phyloP scores from a whole-genome alignment of 2,888 invertebrate genomes.

The Parnassius glacialis region DNA sequence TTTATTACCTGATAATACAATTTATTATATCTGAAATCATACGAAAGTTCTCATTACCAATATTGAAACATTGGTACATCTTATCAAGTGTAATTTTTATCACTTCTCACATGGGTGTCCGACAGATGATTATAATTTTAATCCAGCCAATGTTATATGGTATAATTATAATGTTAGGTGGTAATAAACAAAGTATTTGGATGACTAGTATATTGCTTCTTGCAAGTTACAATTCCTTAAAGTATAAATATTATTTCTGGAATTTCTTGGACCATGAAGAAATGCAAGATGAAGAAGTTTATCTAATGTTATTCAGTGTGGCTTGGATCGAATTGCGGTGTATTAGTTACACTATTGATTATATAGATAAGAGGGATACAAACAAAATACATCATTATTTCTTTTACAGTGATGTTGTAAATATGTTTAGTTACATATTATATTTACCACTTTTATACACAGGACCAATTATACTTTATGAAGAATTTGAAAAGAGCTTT shows the following conservation, averaged over 20 bases:
- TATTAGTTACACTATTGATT: constrained; percentile 87
- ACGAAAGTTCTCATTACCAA: constrained; percentile 44
- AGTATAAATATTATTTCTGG: constrained; percentile 70
- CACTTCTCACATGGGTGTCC: constrained; percentile 65
- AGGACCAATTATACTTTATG: constrained; percentile 91
- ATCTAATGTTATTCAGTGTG: constrained; percentile 76
- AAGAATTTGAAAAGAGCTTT: constrained; percentile 82
- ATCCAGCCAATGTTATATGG: constrained; percentile 80
- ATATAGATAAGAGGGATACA: constrained; percentile 53
- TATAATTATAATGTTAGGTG: constrained; percentile 61
- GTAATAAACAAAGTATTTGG: constrained; percentile 79
- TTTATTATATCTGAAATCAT: constrained; percentile 76
- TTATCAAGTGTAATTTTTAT: constrained; percentile 73
- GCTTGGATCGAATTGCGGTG: constrained; percentile 89
- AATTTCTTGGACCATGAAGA: constrained; percentile 62
- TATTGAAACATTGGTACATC: constrained; percentile 79
- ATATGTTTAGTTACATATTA: constrained; percentile 87
- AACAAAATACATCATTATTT: constrained; percentile 30
- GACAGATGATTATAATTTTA: constrained; percentile 72
- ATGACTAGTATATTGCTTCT: constrained; percentile 72
- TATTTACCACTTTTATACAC: constrained; percentile 91
- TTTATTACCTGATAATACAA: constrained; percentile 80
- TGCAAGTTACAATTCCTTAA: constrained; percentile 72
- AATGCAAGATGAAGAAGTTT: constrained; percentile 75
- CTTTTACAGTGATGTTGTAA: constrained; percentile 46